Evolutionary conservation across 2,113 vertebrate species (phyloP).

Genomic region (Osmerus mordax): DNA sequence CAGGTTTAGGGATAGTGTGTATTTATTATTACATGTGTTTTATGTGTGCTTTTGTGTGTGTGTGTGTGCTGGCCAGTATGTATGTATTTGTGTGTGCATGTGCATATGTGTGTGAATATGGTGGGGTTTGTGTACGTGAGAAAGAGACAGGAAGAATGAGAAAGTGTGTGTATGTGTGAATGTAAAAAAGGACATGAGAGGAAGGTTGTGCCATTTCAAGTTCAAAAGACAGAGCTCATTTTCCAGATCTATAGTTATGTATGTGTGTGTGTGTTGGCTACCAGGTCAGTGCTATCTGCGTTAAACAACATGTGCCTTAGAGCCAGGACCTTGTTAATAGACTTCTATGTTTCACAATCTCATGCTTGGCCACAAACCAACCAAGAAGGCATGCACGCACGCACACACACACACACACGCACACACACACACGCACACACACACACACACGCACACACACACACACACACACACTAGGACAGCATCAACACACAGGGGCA

Average conservation of each 20-base stretch:
- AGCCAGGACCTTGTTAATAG: slow-evolving; percentile 3
- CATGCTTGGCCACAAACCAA: background rate
- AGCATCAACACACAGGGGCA: background rate
- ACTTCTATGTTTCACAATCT: background rate
- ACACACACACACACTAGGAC: background rate
- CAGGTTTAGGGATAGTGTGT: background rate
- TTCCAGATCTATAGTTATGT: background rate
- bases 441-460: too few relatives aligned
- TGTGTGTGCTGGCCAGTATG: background rate
- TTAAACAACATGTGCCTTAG: slow-evolving; percentile 11
- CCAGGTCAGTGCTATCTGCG: slow-evolving; percentile 13
- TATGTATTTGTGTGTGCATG: background rate
- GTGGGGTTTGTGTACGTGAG: background rate
- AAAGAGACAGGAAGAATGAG: background rate
- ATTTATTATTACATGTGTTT: background rate
- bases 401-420: background rate
- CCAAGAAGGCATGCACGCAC: background rate
- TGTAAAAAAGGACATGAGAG: background rate
- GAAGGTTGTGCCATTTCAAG: background rate
- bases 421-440: background rate
- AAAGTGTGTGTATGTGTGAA: background rate
- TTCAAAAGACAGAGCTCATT: too few relatives aligned
- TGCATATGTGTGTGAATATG: background rate
- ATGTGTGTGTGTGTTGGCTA: background rate
- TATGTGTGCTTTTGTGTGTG: too few relatives aligned